A percentile compares a stretch with the other conserved stretches of the same genome.
Evolutionary conservation across 2,113 vertebrate genomes (phyloP).

Genomic region (Sporophila hypoxantha): DNA sequence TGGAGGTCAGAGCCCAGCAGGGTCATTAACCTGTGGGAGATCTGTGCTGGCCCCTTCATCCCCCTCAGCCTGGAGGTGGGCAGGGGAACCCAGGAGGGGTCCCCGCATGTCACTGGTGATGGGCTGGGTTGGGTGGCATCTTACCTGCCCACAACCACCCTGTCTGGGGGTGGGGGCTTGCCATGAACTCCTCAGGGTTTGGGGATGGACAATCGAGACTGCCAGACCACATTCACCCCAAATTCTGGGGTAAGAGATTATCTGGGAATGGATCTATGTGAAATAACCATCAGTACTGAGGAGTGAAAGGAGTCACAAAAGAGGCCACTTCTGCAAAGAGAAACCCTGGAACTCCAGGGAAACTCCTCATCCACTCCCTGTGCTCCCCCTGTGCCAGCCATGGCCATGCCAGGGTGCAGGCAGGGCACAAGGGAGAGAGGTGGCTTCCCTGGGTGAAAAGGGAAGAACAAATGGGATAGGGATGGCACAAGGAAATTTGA

Average conservation of each 20-base stretch:
- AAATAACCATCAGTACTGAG: not conserved
- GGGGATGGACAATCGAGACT: fast-evolving
- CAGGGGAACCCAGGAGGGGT: not conserved
- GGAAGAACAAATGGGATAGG: not conserved
- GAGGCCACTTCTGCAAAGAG: not conserved
- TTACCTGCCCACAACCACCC: not conserved
- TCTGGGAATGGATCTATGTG: not conserved
- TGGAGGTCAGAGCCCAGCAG: not conserved
- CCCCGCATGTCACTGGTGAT: fast-evolving
- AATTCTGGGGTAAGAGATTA: not conserved
- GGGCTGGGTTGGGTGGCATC: not conserved
- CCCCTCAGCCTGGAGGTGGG: not conserved
- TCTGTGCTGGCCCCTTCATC: fast-evolving
- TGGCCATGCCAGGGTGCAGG: not conserved
- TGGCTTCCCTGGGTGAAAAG: not conserved
- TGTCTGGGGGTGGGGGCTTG: not conserved
- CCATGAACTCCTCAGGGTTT: not conserved
- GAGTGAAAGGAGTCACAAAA: not conserved
- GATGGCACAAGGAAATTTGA: not conserved
- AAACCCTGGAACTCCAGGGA: not conserved
- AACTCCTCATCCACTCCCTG: not conserved
- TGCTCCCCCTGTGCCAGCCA: fast-evolving
- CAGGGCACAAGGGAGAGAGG: not conserved
- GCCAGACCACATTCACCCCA: fast-evolving
- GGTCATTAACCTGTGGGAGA: not conserved